Evolutionary conservation across 2,113 vertebrate species (phyloP), one percentile per base, ranked within the genome.

Genomic region (Pholis gunnellus): DNA sequence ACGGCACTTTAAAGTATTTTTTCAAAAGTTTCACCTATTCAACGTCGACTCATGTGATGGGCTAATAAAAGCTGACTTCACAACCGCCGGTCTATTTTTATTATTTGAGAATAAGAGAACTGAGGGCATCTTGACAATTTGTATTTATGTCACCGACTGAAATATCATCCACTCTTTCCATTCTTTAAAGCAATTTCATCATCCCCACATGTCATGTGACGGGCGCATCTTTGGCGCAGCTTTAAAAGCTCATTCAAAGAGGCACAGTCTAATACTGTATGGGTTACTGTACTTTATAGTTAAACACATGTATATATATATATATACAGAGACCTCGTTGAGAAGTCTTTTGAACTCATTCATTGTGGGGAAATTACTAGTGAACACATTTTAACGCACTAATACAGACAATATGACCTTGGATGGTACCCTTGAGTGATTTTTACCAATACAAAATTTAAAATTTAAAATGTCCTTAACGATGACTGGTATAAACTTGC

Each of bases 11-110:
- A 1, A 29, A 18, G 57, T 50, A 10, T 14, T 44, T 17, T 74
- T 17, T 56, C 25, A 34, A 72, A 87, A 75, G 82, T 88, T 81
- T 87, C n/a, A 80, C 11, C 67, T 29, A 59, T 52, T 57, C 22
- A 56, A 74, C 75, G 18, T 44, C 59, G 36, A 75, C 50, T 81
- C 82, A 63, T 72, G 68, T 79, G 84, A 88, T 2, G 9, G 54
- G 64, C 65, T 67, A 72, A 65, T 38, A 77, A 72, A 75, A 63
- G 18, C 36, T 15, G 52, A 61, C 8, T n/a, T 72, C 52, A 61
- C 25, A 52, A 4, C 67, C 40, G 22, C 40, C 8, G 57, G 5
- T 67, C 72, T 59, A 69, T 77, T 61, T 27, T 44, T 73, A 1
- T n/a, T 40, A 9, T 74, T 63, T 13, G 13, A 20, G 31, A 8